phyloP scores from a whole-genome alignment of 2,797 vertebrate genomes.

The Anabacerthia variegaticeps region DNA sequence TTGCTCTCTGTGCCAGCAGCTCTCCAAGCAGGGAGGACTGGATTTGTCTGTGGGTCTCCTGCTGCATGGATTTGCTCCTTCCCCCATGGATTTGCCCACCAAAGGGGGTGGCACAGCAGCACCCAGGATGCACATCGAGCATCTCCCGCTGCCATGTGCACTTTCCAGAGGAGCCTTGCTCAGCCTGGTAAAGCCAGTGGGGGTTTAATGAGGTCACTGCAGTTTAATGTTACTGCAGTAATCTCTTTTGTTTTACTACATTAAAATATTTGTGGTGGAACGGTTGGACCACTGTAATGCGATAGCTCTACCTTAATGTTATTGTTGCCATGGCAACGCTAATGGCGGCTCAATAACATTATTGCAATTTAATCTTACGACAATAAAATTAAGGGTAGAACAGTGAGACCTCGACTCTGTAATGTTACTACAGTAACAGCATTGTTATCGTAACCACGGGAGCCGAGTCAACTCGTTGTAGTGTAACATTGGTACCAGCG shows the following conservation, averaged over 20 bases:
- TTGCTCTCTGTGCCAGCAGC: accelerated
- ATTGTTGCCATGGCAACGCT: conserved; percentile 37
- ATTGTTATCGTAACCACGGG: conserved; percentile 14
- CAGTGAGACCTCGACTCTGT: conserved; percentile 28
- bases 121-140: accelerated
- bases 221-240: conserved; percentile 55
- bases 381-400: conserved; percentile 65
- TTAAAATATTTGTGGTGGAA: conserved; percentile 62
- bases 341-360: conserved; percentile 66
- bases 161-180: background rate
- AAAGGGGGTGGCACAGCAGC: background rate
- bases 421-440: conserved; percentile 59
- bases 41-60: background rate
- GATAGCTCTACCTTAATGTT: conserved; percentile 52
- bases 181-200: background rate
- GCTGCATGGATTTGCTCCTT: background rate
- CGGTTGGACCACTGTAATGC: conserved; percentile 11
- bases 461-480: conserved; percentile 27
- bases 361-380: conserved; percentile 67
- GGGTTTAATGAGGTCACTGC: conserved; percentile 61
- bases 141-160: accelerated
- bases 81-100: accelerated
- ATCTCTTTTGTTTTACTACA: conserved; percentile 68
- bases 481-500: background rate
- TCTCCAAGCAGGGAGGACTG: background rate